Percentiles rank a stretch among this genome's conserved stretches.
Conservation (phyloP, 2,797 vertebrate species). For the Glyptemys insculpta region DNA sequence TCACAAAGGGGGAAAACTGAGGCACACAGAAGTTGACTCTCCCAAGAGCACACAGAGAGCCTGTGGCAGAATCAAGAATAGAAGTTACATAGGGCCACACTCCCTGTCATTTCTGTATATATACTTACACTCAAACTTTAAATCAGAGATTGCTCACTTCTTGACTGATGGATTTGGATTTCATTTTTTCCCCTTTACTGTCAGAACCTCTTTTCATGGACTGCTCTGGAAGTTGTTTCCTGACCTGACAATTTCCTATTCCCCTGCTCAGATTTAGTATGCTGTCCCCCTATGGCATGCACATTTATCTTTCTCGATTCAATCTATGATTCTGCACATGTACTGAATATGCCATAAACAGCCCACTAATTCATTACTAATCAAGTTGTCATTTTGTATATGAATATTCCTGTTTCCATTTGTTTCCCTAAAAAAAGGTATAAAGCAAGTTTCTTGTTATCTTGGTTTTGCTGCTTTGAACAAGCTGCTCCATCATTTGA, state of each 20-base stretch:
- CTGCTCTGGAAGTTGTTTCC: not conserved
- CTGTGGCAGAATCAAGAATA: not conserved
- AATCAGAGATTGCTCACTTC: not conserved
- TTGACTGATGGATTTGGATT: not conserved
- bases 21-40: not conserved
- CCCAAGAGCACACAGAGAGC: not conserved
- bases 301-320: not conserved
- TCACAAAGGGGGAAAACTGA: not conserved
- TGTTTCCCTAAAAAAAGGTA: not conserved
- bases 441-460: not conserved
- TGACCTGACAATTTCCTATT: not conserved
- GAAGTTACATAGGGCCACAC: not conserved
- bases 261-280: not conserved
- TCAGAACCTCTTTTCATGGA: not conserved
- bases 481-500: not conserved
- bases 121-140: not conserved
- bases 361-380: not conserved
- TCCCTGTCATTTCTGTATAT: not conserved
- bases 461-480: not conserved
- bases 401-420: not conserved
- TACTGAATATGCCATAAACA: not conserved
- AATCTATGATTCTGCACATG: not conserved
- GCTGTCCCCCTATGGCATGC: not conserved
- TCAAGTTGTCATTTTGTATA: not conserved
- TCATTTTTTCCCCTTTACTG: not conserved